phyloP scores from a whole-genome alignment of 1,140 invertebrate genomes.

The Paramacrobiotus metropolitanus region DNA sequence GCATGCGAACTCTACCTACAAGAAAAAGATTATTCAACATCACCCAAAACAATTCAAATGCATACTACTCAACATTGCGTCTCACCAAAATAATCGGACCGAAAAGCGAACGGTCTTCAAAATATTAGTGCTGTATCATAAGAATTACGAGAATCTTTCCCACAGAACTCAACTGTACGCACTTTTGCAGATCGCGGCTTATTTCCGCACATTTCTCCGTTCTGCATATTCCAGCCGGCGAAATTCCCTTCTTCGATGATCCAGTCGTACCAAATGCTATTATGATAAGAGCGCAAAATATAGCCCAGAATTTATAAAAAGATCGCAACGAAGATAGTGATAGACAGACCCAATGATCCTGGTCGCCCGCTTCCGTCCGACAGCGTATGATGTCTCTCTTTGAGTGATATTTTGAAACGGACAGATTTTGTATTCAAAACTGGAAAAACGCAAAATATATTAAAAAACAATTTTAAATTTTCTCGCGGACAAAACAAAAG shows the following conservation, averaged over 20 bases:
- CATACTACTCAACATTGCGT: neutral
- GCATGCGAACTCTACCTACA: neutral
- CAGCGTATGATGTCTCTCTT: too few relatives aligned
- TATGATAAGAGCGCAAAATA: neutral
- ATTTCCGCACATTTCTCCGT: neutral
- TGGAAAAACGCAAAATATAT: neutral
- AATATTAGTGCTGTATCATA: too few relatives aligned
- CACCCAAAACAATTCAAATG: neutral
- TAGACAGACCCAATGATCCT: neutral
- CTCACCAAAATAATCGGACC: neutral
- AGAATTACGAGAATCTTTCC: too few relatives aligned
- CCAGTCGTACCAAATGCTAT: neutral
- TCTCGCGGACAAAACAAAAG: too few relatives aligned
- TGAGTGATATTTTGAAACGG: neutral
- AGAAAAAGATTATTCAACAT: neutral
- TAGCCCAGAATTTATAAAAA: neutral
- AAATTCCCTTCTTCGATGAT: neutral
- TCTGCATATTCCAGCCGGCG: neutral
- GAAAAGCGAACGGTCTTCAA: neutral
- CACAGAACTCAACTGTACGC: too few relatives aligned
- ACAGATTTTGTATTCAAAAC: neutral
- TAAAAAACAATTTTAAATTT: too few relatives aligned
- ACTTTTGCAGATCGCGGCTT: too few relatives aligned
- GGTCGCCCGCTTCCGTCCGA: neutral
- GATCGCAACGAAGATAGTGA: neutral